A percentile compares a stretch with the other conserved stretches of the same genome.
These are phyloP conservation scores for Polypterus bichir DNA, from an alignment of 2,113 vertebrate genomes.

Conservation along the genomic window DNA sequence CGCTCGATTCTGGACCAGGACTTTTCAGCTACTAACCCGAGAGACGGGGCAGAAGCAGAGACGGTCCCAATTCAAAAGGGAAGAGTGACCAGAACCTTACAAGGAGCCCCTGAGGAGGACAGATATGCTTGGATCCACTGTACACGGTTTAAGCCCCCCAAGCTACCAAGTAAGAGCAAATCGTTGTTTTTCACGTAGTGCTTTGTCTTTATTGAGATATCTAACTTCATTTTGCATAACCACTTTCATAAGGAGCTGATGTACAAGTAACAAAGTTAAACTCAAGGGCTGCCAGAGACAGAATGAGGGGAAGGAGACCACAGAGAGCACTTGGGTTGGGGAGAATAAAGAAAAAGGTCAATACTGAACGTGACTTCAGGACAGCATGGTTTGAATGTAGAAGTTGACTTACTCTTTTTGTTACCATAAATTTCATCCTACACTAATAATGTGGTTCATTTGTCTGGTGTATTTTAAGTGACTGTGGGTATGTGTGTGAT, in stretches of 20 bases:
- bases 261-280: not conserved
- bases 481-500: too few relatives aligned
- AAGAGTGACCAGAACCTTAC: not conserved
- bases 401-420: too few relatives aligned
- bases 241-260: not conserved
- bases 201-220: too few relatives aligned
- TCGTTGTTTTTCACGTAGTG: too few relatives aligned
- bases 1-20: slow-evolving; percentile 9
- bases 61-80: not conserved
- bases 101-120: not conserved
- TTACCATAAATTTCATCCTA: too few relatives aligned
- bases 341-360: too few relatives aligned
- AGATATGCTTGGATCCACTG: slow-evolving; percentile 4
- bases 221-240: not conserved
- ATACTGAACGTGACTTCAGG: too few relatives aligned
- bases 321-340: not conserved
- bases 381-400: too few relatives aligned
- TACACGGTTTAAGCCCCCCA: not conserved
- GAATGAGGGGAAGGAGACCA: not conserved
- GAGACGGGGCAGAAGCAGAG: not conserved
- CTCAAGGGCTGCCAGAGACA: not conserved
- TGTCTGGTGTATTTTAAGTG: too few relatives aligned
- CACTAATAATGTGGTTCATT: too few relatives aligned
- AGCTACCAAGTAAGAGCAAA: not conserved
- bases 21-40: not conserved